These are phyloP conservation scores for Papilio helenus DNA, from an alignment of 1,140 invertebrate species.

Conservation along the genomic window DNA sequence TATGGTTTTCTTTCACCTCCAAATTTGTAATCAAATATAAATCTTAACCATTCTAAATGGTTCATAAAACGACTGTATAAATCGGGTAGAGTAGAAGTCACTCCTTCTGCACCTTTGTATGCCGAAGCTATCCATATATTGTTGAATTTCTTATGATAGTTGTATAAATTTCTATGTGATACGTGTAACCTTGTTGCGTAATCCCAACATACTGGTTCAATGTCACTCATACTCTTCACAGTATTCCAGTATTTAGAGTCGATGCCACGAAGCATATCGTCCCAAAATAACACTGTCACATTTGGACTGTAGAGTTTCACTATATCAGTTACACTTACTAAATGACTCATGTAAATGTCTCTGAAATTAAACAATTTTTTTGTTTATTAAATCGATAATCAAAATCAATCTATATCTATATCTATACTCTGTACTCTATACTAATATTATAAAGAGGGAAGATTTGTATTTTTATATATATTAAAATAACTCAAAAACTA, in stretches of 20 bases:
- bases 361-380: slow-evolving; percentile 63
- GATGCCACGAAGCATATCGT: slow-evolving; percentile 95
- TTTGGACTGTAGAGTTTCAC: slow-evolving; percentile 86
- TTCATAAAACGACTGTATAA: slow-evolving; percentile 66
- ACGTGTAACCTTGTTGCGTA: slow-evolving; percentile 78
- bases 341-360: slow-evolving; percentile 89
- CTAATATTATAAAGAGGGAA: too few relatives aligned
- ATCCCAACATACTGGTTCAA: slow-evolving; percentile 95
- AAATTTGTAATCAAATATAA: slow-evolving; percentile 62
- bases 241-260: slow-evolving; percentile 86
- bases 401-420: too few relatives aligned
- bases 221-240: slow-evolving; percentile 86
- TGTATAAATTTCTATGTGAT: slow-evolving; percentile 56
- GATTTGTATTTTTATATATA: too few relatives aligned
- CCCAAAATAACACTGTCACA: slow-evolving; percentile 94
- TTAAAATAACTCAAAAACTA: too few relatives aligned
- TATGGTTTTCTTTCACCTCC: slow-evolving; percentile 56
- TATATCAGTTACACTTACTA: slow-evolving; percentile 85
- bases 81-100: slow-evolving; percentile 87
- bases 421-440: too few relatives aligned
- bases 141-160: slow-evolving; percentile 78
- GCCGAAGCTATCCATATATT: slow-evolving; percentile 95
- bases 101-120: slow-evolving; percentile 95
- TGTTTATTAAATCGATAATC: too few relatives aligned
- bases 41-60: slow-evolving; percentile 68